Base-by-base conservation (phyloP, 2,888 invertebrate genomes). In the Synergus laeviventris region DNA sequence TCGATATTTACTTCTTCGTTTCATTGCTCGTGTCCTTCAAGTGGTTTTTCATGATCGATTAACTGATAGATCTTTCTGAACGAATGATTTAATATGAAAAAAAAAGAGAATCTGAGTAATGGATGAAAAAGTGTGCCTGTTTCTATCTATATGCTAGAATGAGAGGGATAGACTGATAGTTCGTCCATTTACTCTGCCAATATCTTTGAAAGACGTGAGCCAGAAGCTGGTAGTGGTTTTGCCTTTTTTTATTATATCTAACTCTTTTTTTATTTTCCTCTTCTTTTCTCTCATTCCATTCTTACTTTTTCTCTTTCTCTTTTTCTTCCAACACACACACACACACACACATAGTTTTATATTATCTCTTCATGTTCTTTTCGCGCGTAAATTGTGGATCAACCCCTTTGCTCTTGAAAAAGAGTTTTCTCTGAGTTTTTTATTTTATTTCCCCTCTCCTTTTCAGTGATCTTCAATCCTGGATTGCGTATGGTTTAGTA, bases 131-230 rank as follows among this genome's bases (percentile, higher is more conserved):
- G 14, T 21, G 12, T 21, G 56, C 3, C 56, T 12, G 56, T 21
- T 2, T 12, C 4, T 21, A 2, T 21, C 18, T 62, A 2, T 36
- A 16, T 11, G 16, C 18, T 8, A 24, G 42, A 31, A 24, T 4
- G 31, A 73, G 78, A 24, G 70, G 54, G 75, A 75, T 76, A 66
- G 70, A 76, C 70, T 76, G 64, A 77, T 73, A 73, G 78, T 73
- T 70, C 73, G 74, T 77, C 78, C 79, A 79, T 81, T 81, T 78
- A 78, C 79, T 75, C 77, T 78, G 79, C 77, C 79, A 79, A 81
- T 79, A 78, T 80, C 76, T 76, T 76, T 75, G 77, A 76, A 76
- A 78, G 74, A 81, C 75, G 75, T 76, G 81, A 81, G 75, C 75
- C 75, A 66, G 75, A 59, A 56, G 73, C 70, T 49, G 45, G 45